These are phyloP conservation scores for Chamaea fasciata DNA, from an alignment of 2,113 vertebrate species.

Conservation along the genomic window DNA sequence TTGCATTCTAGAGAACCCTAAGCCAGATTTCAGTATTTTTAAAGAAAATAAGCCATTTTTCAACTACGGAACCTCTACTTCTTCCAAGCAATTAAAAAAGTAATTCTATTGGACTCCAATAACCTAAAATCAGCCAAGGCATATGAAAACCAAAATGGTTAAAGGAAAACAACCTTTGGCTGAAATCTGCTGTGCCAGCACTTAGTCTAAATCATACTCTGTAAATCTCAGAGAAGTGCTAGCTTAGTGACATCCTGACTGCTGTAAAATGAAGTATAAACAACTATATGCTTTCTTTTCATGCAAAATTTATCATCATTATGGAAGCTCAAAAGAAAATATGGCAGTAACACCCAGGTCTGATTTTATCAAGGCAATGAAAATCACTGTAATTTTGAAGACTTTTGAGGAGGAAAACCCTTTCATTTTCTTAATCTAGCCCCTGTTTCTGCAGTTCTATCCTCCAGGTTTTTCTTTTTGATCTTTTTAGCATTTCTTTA, in stretches of 20 bases:
- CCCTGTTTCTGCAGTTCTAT: neutral
- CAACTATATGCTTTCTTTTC: slow-evolving; percentile 50
- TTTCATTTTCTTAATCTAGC: neutral
- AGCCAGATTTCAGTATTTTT: slow-evolving; percentile 52
- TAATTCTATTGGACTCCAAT: slow-evolving; percentile 40
- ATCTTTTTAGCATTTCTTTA: neutral
- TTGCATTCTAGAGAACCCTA: neutral
- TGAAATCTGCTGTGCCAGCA: slow-evolving; percentile 52
- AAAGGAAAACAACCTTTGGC: slow-evolving; percentile 58
- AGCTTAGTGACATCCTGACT: slow-evolving; percentile 45
- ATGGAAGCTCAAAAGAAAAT: slow-evolving; percentile 52
- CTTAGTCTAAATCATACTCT: slow-evolving; percentile 59
- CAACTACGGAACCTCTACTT: slow-evolving; percentile 37
- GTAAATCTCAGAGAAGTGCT: slow-evolving; percentile 53
- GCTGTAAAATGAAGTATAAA: slow-evolving; percentile 33
- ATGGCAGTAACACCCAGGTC: neutral
- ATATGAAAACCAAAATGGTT: slow-evolving; percentile 57
- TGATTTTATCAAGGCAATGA: slow-evolving; percentile 37
- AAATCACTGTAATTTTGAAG: neutral
- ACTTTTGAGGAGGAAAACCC: neutral
- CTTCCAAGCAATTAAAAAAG: slow-evolving; percentile 58
- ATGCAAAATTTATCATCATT: slow-evolving; percentile 56
- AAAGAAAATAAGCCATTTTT: slow-evolving; percentile 42
- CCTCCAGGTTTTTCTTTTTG: neutral
- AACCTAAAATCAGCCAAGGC: slow-evolving; percentile 42